Evolutionary conservation across 2,888 invertebrate species (phyloP), one percentile per base, ranked within the genome.

Genomic region (Hypomecis atomaria): DNA sequence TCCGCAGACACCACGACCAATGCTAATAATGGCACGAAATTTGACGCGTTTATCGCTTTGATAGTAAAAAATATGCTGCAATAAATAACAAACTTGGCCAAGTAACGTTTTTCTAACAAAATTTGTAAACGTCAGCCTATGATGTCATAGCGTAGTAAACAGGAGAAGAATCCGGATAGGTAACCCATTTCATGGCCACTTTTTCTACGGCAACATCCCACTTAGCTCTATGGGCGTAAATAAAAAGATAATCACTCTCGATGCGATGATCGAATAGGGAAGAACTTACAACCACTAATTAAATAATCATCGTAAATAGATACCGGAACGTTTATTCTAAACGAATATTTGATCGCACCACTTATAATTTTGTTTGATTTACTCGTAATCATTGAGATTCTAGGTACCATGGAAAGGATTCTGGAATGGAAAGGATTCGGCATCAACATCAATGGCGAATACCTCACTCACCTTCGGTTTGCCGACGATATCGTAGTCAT

Each of bases 91-190:
- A 48, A 43, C 23, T 49, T 8, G 42, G 9, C 47, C 8, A 66
- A 66, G 70, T 69, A 65, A 63, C 44, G 34, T 49, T 53, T 49
- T 53, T 63, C 78, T 84, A 86, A 87, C 85, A 83, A 85, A 76
- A 84, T 76, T 80, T 77, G 72, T 65, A 81, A 66, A 87, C 86
- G 86, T 89, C 86, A 85, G 78, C 69, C 71, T 76, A 84, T 91
- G 91, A 92, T 87, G 84, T 91, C 87, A 91, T 89, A 78, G 70
- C 75, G 77, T 71, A 78, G 76, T 79, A 79, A 79, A 79, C 73
- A 81, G 78, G 78, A 77, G 78, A 83, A 82, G 87, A 88, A 92
- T 90, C 91, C 91, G 92, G 90, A 86, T 88, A 86, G 78, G 77
- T 85, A 83, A 83, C 83, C 83, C 75, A 85, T 75, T 80, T 80